Conservation (phyloP, 1,140 invertebrate species). For the Diabrotica undecimpunctata region DNA sequence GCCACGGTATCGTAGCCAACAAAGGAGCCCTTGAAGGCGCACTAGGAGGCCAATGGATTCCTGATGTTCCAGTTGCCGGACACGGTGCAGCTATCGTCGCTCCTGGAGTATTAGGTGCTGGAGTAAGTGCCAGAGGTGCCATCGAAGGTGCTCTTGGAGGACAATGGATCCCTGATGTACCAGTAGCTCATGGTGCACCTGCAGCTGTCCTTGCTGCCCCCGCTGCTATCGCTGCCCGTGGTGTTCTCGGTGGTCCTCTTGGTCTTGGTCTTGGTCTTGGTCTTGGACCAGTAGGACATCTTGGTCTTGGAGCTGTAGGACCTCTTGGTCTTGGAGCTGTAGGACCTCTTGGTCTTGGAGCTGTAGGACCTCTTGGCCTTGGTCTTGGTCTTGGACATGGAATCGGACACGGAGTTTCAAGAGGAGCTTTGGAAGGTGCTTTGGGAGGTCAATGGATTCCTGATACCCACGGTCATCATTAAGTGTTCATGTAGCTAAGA, state of each 20-base stretch:
- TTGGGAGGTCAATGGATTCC: constrained; percentile 21
- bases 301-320: neutral
- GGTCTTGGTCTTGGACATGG: neutral
- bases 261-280: constrained; percentile 8
- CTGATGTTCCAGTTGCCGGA: constrained; percentile 14
- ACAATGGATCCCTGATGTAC: constrained; percentile 19
- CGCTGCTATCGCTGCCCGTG: neutral
- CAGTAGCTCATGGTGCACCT: constrained; percentile 11
- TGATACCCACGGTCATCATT: constrained; percentile 16
- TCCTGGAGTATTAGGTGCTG: constrained; percentile 6
- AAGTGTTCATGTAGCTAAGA: constrained; percentile 10
- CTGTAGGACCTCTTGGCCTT: neutral
- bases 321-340: constrained; percentile 5
- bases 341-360: constrained; percentile 1
- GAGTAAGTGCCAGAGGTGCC: constrained; percentile 8
- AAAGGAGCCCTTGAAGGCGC: constrained; percentile 16
- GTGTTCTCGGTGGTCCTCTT: neutral
- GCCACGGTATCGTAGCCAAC: neutral
- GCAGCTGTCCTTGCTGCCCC: neutral
- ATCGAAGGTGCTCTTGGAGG: constrained; percentile 16
- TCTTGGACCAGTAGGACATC: neutral
- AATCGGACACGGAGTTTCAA: constrained; percentile 3
- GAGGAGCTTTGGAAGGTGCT: constrained; percentile 18
- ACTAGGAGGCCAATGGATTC: constrained; percentile 17
- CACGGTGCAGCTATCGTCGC: constrained; percentile 4